Base-by-base conservation (phyloP, 2,113 vertebrate genomes). In the Chaetops frenatus region DNA sequence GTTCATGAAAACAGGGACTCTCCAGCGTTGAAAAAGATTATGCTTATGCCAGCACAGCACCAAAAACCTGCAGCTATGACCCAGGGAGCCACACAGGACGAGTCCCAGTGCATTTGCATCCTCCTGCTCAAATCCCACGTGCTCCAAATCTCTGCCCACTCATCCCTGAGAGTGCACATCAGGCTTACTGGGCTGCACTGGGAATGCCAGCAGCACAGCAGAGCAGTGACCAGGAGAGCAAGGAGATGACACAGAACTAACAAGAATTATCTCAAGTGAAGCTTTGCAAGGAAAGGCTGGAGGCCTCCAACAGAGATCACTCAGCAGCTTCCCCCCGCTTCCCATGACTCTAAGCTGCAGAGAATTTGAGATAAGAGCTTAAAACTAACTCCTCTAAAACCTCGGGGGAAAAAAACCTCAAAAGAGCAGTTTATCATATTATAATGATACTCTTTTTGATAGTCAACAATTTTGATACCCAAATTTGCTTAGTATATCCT, bases 131-230 rank as follows among this genome's bases (percentile, higher is more conserved):
- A 51, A 76, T 5, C 20, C n/a, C 60, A 21, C 0, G 3, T 3
- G 56, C 24, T 40, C 61, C 61, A 56, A 38, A 79, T 45, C 74
- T 67, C 17, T 65, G 44, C 20, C 81, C 48, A 21, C 45, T 48
- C 38, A 54, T 2, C 38, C 44, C 0, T 0, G 1, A 0, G 5
- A 79, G 45, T 0, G 9, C 58, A 7, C 27, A 18, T 9, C 19
- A 47, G 66, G 53, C 18, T 15, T 1, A 4, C 31, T 3, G 36
- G 31, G 38, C 62, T 56, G 73, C 31, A 6, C 65, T 76, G 64
- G 57, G 45, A 81, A 54, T 0, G 44, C 29, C 83, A 58, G 72
- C 27, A n/a, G 80, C 16, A 10, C 10, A 12, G 13, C 36, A 77
- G 1, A 65, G 61, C 5, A 40, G 28, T 0, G 3, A 28, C 40